Evolutionary conservation across 2,797 vertebrate genomes (phyloP).

Genomic region (Pseudochirops corinnae): DNA sequence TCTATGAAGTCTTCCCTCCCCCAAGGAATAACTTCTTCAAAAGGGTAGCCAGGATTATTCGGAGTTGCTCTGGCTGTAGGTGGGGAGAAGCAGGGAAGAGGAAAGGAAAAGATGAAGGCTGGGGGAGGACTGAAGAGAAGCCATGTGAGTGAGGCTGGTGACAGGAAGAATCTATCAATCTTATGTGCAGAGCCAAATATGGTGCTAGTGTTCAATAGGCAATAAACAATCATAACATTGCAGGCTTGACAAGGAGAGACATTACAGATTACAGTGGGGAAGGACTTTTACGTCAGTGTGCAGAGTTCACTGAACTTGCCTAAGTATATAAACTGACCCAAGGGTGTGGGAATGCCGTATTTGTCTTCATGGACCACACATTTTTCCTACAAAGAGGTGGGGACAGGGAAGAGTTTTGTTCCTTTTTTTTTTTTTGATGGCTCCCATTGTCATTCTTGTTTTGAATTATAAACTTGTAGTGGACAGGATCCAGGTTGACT

Average conservation of each 20-base stretch:
- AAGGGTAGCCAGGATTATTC: neutral
- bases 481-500: neutral
- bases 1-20: neutral
- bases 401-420: neutral
- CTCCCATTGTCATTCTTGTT: neutral
- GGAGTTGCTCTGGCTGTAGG: neutral
- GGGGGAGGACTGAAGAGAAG: conserved; percentile 50
- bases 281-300: conserved; percentile 28
- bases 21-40: conserved; percentile 19
- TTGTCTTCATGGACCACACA: conserved; percentile 15
- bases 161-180: conserved; percentile 56
- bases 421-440: neutral
- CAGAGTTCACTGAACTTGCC: neutral
- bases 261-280: neutral
- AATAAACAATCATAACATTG: conserved; percentile 61
- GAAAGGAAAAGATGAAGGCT: neutral
- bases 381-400: conserved; percentile 17
- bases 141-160: conserved; percentile 28
- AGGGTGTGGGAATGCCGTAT: neutral
- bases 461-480: neutral
- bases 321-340: neutral
- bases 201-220: conserved; percentile 47
- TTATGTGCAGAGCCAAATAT: conserved; percentile 52
- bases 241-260: conserved; percentile 35
- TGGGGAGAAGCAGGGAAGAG: neutral